These are phyloP conservation scores for Brevipalpus yothersi DNA, from an alignment of 1,140 invertebrate genomes.

Conservation along the genomic window DNA sequence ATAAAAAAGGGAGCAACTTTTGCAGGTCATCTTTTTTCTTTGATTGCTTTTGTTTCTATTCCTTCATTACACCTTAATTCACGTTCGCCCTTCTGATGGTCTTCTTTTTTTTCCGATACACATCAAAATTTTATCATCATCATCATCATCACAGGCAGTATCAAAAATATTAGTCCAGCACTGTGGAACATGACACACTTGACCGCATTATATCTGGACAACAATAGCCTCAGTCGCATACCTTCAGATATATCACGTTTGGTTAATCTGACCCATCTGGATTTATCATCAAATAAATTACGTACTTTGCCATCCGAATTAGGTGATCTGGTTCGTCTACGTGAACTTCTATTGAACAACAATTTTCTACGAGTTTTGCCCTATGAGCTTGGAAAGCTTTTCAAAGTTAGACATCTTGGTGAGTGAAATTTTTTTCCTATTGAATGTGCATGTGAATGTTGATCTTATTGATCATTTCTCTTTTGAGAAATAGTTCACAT, in stretches of 20 bases:
- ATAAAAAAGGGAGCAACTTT: slow-evolving; percentile 13
- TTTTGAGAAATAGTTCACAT: neutral
- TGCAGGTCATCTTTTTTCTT: neutral
- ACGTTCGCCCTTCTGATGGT: too few species aligned
- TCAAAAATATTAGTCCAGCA: slow-evolving; percentile 66
- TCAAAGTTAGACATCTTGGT: slow-evolving; percentile 55
- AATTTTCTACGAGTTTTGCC: slow-evolving; percentile 78
- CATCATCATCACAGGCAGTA: slow-evolving; percentile 39
- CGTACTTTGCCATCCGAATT: slow-evolving; percentile 76
- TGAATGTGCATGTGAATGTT: neutral
- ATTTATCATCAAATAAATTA: slow-evolving; percentile 81
- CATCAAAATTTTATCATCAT: slow-evolving; percentile 8
- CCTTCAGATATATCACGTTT: slow-evolving; percentile 65
- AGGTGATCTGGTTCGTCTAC: slow-evolving; percentile 74
- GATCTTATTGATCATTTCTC: neutral
- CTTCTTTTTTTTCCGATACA: too few species aligned
- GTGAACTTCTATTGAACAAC: slow-evolving; percentile 76
- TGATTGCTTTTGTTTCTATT: too few species aligned
- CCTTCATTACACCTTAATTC: too few species aligned
- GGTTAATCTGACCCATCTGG: slow-evolving; percentile 53
- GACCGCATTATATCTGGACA: slow-evolving; percentile 76
- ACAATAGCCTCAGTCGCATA: slow-evolving; percentile 66
- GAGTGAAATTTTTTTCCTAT: slow-evolving; percentile 9
- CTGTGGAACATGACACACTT: slow-evolving; percentile 72
- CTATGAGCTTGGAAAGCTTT: slow-evolving; percentile 89